Evolutionary conservation across 2,113 vertebrate genomes (phyloP).

Genomic region (Gymnorhina tibicen): DNA sequence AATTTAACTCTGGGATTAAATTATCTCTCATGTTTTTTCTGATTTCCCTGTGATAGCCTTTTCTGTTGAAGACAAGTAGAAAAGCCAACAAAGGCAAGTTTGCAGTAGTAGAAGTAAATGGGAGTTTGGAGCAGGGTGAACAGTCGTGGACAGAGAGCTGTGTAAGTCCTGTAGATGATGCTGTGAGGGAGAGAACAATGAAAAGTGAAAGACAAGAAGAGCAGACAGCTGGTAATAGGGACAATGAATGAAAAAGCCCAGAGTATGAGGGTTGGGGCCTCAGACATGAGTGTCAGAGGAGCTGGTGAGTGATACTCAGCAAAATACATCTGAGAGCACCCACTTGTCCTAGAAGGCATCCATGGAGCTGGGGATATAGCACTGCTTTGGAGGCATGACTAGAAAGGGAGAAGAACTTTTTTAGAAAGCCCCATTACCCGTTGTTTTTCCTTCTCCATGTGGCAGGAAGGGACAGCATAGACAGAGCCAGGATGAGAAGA

Average conservation of each 20-base stretch:
- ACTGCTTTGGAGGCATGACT: not conserved
- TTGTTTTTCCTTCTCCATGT: not conserved
- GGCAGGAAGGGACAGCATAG: not conserved
- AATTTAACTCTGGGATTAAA: not conserved
- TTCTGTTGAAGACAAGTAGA: not conserved
- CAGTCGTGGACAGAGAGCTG: not conserved
- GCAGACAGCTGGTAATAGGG: not conserved
- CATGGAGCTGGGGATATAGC: not conserved
- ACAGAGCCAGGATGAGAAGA: not conserved
- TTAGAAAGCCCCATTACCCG: accelerated
- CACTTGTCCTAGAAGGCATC: not conserved
- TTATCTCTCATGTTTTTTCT: not conserved
- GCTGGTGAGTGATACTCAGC: not conserved
- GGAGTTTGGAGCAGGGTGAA: not conserved
- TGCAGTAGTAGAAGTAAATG: not conserved
- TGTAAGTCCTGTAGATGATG: not conserved
- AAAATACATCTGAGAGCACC: not conserved
- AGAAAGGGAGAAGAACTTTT: not conserved
- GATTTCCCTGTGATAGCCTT: not conserved
- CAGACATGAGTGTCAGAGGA: not conserved
- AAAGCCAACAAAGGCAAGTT: not conserved
- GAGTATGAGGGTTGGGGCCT: accelerated
- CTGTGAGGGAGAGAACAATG: not conserved
- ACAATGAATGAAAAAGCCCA: not conserved
- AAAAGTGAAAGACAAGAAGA: not conserved